A percentile compares a stretch with the other conserved stretches of the same genome.
Evolutionary conservation across 2,113 vertebrate species (phyloP).

Genomic region (Centrocercus urophasianus): DNA sequence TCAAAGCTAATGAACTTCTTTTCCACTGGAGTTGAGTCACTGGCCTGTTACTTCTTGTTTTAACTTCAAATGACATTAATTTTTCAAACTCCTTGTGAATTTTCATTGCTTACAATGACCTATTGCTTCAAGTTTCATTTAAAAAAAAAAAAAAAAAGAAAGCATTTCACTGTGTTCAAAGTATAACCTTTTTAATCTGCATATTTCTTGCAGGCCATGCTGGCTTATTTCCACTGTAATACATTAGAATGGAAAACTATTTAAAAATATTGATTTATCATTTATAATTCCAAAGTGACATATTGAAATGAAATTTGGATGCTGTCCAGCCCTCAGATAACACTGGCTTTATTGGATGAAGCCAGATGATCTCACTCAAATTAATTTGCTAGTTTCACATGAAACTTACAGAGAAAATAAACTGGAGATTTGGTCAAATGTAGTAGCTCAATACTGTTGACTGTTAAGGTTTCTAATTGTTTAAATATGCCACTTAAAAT

Average conservation of each 20-base stretch:
- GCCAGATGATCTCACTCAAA: conserved; percentile 76
- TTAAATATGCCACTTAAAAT: not conserved
- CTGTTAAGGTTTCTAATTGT: not conserved
- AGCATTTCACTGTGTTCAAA: conserved; percentile 62
- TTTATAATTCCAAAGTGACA: conserved; percentile 84
- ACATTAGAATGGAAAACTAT: conserved; percentile 85
- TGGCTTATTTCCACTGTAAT: conserved; percentile 76
- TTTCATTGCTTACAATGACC: conserved; percentile 47
- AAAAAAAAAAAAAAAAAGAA: not conserved
- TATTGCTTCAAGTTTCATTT: conserved; percentile 11
- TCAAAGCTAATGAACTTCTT: conserved; percentile 62
- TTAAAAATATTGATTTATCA: conserved; percentile 91
- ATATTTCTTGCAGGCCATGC: conserved; percentile 70
- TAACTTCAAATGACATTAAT: conserved; percentile 32
- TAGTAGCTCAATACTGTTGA: not conserved
- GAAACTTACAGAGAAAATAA: not conserved
- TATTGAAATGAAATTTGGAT: conserved; percentile 85
- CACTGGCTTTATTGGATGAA: conserved; percentile 67
- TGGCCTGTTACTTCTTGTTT: conserved; percentile 39
- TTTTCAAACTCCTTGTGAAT: conserved; percentile 37
- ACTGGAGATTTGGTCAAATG: not conserved
- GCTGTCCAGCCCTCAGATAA: conserved; percentile 76
- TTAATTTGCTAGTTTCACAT: conserved; percentile 65
- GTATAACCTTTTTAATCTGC: conserved; percentile 69
- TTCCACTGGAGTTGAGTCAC: conserved; percentile 9